Percentiles rank a stretch among this genome's conserved stretches.
phyloP scores from a whole-genome alignment of 2,113 vertebrate genomes.

The Trachemys scripta region DNA sequence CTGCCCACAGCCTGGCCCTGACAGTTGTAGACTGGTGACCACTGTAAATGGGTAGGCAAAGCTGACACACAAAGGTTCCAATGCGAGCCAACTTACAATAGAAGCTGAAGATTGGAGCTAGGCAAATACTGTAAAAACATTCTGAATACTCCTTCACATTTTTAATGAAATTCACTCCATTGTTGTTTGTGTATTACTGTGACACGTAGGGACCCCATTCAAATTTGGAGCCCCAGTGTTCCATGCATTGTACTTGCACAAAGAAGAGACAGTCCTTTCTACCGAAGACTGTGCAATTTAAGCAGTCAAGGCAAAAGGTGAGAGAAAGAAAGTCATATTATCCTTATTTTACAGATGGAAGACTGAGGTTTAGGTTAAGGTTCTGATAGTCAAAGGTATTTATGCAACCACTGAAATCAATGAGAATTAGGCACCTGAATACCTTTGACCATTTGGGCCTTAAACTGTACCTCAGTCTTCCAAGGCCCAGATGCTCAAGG shows the following conservation, averaged over 20 bases:
- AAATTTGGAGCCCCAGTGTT: not conserved
- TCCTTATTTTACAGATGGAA: not conserved
- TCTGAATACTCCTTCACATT: not conserved
- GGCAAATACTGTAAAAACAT: not conserved
- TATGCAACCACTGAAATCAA: not conserved
- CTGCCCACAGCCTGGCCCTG: not conserved
- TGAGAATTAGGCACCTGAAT: not conserved
- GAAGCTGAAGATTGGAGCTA: rapidly evolving
- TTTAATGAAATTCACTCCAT: not conserved
- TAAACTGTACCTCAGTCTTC: not conserved
- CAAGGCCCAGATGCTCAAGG: rapidly evolving
- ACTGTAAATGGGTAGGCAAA: not conserved
- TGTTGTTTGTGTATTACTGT: not conserved
- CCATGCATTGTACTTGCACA: not conserved
- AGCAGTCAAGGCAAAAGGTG: not conserved
- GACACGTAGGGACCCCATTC: not conserved
- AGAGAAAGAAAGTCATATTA: not conserved
- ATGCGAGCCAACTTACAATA: not conserved
- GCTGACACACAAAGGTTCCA: not conserved
- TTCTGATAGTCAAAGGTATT: not conserved
- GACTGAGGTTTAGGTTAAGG: not conserved
- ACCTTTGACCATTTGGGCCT: not conserved
- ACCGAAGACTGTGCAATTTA: not conserved
- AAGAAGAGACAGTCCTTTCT: not conserved
- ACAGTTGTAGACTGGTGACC: not conserved